These are phyloP conservation scores for Gephyroberyx darwinii DNA, from an alignment of 2,797 vertebrate genomes.

Conservation along the genomic window DNA sequence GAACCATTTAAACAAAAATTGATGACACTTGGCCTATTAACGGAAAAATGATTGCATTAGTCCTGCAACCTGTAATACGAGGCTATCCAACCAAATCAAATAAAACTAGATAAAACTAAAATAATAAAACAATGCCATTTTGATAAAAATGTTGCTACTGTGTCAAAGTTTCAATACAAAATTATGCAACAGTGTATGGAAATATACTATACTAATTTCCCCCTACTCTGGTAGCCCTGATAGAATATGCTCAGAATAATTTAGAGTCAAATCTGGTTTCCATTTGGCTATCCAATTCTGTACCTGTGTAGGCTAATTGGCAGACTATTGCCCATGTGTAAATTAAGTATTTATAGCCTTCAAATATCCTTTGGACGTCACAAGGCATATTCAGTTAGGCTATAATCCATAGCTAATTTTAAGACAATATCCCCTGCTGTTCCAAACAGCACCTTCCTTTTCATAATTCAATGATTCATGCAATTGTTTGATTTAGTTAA, in stretches of 20 bases:
- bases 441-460: background rate
- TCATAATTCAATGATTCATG: background rate
- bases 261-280: conserved; percentile 25
- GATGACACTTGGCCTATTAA: background rate
- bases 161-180: conserved; percentile 24
- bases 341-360: conserved; percentile 29
- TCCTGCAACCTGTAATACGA: background rate
- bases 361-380: conserved; percentile 21
- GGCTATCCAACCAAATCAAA: too few relatives aligned
- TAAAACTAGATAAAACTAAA: too few relatives aligned
- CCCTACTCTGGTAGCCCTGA: conserved; percentile 20
- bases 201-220: conserved; percentile 40
- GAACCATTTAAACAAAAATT: background rate
- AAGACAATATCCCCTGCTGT: conserved; percentile 1
- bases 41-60: background rate
- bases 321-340: conserved; percentile 15
- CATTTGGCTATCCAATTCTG: conserved; percentile 35
- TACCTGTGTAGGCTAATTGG: conserved; percentile 49
- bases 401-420: background rate
- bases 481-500: background rate
- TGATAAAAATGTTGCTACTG: background rate
- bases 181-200: background rate
- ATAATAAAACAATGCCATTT: too few relatives aligned
- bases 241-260: conserved; percentile 39
- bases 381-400: conserved; percentile 16